Evolutionary conservation across 2,888 invertebrate species (phyloP).

Genomic region (Metellina segmentata): DNA sequence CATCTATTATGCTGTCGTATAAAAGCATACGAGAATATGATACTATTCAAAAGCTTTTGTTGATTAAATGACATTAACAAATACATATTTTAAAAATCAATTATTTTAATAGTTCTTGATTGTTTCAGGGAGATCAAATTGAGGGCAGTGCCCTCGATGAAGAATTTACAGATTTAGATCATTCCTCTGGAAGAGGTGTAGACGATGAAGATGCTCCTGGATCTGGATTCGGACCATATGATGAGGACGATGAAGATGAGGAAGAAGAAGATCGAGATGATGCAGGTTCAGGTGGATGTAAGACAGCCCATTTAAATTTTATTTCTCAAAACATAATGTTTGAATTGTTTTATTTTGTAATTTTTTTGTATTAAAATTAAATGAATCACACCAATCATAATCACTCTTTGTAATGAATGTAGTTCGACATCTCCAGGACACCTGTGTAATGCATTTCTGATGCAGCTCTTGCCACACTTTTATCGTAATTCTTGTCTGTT

Average conservation of each 20-base stretch:
- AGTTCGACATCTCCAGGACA: too few relatives aligned
- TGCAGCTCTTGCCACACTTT: too few relatives aligned
- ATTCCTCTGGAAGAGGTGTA: conserved; percentile 74
- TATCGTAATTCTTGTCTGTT: too few relatives aligned
- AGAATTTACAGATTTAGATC: conserved; percentile 74
- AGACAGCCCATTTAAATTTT: not conserved
- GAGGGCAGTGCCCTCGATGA: conserved; percentile 76
- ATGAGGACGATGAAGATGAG: conserved; percentile 65
- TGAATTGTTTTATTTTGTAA: not conserved
- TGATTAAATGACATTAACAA: too few relatives aligned
- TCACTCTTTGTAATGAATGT: too few relatives aligned
- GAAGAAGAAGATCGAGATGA: conserved; percentile 73
- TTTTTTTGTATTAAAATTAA: not conserved
- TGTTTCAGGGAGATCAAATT: conserved; percentile 72
- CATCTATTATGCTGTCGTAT: too few relatives aligned
- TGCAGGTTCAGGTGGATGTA: conserved; percentile 75
- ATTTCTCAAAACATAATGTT: too few relatives aligned
- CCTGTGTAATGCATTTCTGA: too few relatives aligned
- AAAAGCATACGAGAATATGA: too few relatives aligned
- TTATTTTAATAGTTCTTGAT: not conserved
- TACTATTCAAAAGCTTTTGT: too few relatives aligned
- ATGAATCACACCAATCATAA: not conserved
- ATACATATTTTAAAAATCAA: too few relatives aligned
- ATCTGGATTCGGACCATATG: conserved; percentile 75
- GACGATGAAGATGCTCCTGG: conserved; percentile 76